A percentile compares a stretch with the other conserved stretches of the same genome.
These are phyloP conservation scores for Propithecus perrieri DNA, from an alignment of 2,797 vertebrate species.

Conservation along the genomic window DNA sequence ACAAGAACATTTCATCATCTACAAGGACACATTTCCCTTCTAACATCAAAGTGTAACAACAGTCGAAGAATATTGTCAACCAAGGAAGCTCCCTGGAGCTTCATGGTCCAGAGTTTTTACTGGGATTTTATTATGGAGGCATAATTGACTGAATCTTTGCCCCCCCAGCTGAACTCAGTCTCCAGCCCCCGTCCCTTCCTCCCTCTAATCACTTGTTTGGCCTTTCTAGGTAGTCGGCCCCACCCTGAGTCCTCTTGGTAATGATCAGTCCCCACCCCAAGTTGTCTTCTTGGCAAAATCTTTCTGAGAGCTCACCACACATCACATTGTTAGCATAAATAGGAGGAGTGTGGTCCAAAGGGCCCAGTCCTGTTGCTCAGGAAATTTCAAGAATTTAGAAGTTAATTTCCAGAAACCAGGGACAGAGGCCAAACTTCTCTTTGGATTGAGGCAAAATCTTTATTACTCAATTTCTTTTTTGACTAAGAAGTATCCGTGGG, in stretches of 20 bases:
- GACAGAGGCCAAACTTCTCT: neutral
- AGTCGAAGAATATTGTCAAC: neutral
- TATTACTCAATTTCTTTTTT: neutral
- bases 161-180: neutral
- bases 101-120: neutral
- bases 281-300: neutral
- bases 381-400: neutral
- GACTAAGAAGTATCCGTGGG: neutral
- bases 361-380: neutral
- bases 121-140: neutral
- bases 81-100: neutral
- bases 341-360: neutral
- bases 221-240: neutral
- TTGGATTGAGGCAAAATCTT: neutral
- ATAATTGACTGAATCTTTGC: neutral
- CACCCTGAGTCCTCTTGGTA: neutral
- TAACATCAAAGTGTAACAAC: neutral
- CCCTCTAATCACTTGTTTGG: neutral
- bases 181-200: neutral
- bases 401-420: neutral
- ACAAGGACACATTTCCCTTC: neutral
- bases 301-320: neutral
- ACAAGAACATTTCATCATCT: neutral
- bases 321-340: neutral
- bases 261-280: neutral